Evolutionary conservation across 2,888 invertebrate species (phyloP), one percentile per base, ranked within the genome.

Genomic region (Xestia rhomboidea): DNA sequence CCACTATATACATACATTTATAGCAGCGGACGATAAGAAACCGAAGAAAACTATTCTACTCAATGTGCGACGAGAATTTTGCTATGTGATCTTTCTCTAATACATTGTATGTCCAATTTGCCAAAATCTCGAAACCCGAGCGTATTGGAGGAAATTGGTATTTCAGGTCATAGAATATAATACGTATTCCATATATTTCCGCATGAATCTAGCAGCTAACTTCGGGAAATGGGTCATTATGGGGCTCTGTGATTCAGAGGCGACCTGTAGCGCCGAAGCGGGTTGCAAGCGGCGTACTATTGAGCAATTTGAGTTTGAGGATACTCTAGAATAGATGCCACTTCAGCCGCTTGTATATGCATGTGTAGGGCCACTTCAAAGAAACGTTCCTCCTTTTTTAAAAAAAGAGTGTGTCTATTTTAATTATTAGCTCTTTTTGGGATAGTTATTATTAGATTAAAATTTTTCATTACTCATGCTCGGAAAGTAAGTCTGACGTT

Each of bases 151-250:
- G 67, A 83, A 78, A 79, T 68, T 54, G 60, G 49, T 78, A 83
- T n/a, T 78, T 63, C 54, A 54, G 18, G 7, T 57, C 78, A 78
- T 38, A 46, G 62, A 79, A 62, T 70, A 66, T 51, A 49, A 15
- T 34, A 15, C 38, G 27, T 24, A 60, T 63, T 30, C 30, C 21
- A 51, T 84, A 63, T n/a, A 64, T 63, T 63, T 70, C 67, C 60
- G 38, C 51, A 24, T 49, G 60, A 81, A 64, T 51, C 73, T 73
- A 66, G 62, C 60, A 66, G 73, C 74, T 81, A 73, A 27, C 73
- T 85, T 30, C 15, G 57, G 82, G 85, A 82, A 85, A 49, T 85
- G 8, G 81, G 63, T 75, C 57, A 68, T 82, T 82, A 85, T 49
- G 57, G 49, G 24, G 13, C 64, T 64, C 70, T 30, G 57, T 81